phyloP scores from a whole-genome alignment of 2,888 invertebrate species.

The Epistrophella euchroma region DNA sequence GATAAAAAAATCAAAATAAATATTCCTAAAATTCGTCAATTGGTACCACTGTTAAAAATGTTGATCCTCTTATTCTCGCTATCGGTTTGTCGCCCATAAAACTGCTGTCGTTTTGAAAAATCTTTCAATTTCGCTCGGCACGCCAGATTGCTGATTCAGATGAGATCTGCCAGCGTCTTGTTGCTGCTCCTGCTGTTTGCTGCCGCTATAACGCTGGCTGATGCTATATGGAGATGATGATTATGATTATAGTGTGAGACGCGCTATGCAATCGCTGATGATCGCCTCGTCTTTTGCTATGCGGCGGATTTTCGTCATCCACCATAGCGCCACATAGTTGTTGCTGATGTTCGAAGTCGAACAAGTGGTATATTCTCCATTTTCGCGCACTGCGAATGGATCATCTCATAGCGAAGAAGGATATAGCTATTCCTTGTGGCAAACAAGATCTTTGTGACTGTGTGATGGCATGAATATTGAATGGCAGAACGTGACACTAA shows the following conservation, averaged over 20 bases:
- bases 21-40: neutral
- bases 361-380: conserved; percentile 45
- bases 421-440: conserved; percentile 47
- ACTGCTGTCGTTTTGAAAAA: conserved; percentile 69
- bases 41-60: neutral
- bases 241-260: conserved; percentile 60
- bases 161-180: conserved; percentile 41
- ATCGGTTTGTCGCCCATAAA: conserved; percentile 54
- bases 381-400: conserved; percentile 8
- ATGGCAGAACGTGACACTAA: conserved; percentile 80
- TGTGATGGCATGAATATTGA: conserved; percentile 74
- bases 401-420: conserved; percentile 47
- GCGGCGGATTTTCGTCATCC: conserved; percentile 53
- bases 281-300: conserved; percentile 49
- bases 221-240: conserved; percentile 60
- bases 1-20: too few species aligned
- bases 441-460: conserved; percentile 62
- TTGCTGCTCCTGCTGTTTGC: conserved; percentile 63
- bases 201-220: conserved; percentile 18
- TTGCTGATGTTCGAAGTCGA: conserved; percentile 23
- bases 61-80: conserved; percentile 40
- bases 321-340: conserved; percentile 66
- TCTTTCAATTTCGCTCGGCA: conserved; percentile 58
- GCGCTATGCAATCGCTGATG: conserved; percentile 42
- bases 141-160: conserved; percentile 31